Evolutionary conservation across 2,797 vertebrate genomes (phyloP).

Genomic region (Crypturellus tataupa): DNA sequence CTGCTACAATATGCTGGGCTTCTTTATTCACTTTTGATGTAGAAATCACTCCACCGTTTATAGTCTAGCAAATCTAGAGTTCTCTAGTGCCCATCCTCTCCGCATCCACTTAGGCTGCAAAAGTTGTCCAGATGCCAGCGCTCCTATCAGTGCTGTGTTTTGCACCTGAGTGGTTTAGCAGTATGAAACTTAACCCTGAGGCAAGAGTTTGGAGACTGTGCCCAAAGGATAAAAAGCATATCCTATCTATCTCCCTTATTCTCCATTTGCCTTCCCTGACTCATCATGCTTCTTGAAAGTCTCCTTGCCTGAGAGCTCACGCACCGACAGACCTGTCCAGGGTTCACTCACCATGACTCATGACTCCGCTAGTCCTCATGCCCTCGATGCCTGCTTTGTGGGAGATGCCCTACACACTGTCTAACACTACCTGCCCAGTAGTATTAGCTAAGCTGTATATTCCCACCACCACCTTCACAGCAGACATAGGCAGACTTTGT

Average conservation of each 20-base stretch:
- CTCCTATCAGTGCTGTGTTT: background rate
- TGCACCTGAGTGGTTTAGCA: background rate
- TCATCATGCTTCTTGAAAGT: background rate
- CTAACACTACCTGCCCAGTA: background rate
- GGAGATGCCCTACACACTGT: background rate
- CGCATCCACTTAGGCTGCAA: background rate
- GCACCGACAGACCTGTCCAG: background rate
- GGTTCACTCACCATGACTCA: background rate
- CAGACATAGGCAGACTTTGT: background rate
- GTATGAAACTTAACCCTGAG: constrained; percentile 2
- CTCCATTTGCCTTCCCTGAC: background rate
- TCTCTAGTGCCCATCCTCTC: background rate
- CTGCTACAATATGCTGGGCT: background rate
- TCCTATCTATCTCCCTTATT: background rate
- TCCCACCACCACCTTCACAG: background rate
- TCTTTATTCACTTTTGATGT: background rate
- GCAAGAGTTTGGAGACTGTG: background rate
- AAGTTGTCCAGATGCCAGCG: background rate
- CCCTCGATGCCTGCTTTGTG: background rate
- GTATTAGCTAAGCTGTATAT: background rate
- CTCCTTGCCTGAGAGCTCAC: background rate
- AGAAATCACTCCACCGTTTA: background rate
- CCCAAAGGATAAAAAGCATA: background rate
- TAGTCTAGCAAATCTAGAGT: background rate
- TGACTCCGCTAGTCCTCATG: background rate